Evolutionary conservation across 2,113 vertebrate species (phyloP).

Genomic region (Chloebia gouldiae): DNA sequence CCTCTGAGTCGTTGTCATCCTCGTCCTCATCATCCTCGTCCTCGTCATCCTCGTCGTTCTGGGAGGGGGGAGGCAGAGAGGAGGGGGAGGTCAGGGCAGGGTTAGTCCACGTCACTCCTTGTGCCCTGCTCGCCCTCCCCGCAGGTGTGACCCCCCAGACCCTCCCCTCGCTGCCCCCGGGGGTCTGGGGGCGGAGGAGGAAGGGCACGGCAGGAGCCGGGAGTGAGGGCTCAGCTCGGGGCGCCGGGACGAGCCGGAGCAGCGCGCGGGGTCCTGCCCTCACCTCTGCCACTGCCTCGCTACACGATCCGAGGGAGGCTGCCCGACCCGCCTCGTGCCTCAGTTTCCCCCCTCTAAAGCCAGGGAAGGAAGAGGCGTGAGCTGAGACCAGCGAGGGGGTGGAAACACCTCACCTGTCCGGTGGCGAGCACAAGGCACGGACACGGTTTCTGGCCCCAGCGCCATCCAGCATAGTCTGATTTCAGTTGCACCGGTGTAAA

Average conservation of each 20-base stretch:
- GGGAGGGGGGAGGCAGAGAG: neutral
- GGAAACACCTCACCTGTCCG: conserved; percentile 33
- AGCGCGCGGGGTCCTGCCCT: conserved; percentile 6
- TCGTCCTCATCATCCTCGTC: conserved; percentile 81
- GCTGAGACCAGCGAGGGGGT: conserved; percentile 26
- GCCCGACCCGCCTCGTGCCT: conserved; percentile 29
- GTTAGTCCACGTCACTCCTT: neutral
- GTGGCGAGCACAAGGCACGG: conserved; percentile 39
- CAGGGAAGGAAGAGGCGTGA: conserved; percentile 24
- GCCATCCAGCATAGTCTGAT: conserved; percentile 25
- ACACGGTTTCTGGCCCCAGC: conserved; percentile 51
- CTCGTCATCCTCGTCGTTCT: conserved; percentile 81
- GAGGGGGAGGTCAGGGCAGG: neutral
- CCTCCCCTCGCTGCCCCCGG: neutral
- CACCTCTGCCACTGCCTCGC: conserved; percentile 26
- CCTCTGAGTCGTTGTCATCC: conserved; percentile 86
- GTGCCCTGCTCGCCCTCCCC: neutral
- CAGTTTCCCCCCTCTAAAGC: conserved; percentile 36
- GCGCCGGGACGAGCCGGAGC: neutral
- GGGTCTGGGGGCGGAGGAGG: neutral
- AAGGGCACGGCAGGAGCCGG: neutral
- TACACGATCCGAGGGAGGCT: neutral
- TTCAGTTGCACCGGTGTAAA: conserved; percentile 37
- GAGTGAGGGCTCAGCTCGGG: neutral
- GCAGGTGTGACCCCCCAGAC: neutral